Percentiles rank a stretch among this genome's conserved stretches.
Conservation (phyloP, 2,113 vertebrate species). For the Pycnonotus jocosus region DNA sequence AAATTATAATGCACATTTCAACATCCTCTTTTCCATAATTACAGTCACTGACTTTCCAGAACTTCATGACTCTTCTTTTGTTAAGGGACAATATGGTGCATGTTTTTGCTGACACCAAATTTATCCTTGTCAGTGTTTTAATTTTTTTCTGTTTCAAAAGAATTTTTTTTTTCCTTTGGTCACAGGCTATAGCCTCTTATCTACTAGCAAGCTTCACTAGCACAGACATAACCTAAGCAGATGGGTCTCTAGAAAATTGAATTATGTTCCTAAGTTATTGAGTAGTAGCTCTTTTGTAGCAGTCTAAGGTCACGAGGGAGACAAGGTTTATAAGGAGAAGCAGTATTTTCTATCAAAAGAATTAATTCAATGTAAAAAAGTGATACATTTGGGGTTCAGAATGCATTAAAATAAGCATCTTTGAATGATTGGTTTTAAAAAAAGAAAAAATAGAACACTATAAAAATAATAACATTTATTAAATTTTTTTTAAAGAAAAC, state of each 20-base stretch:
- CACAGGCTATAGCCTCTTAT: neutral
- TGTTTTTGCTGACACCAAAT: neutral
- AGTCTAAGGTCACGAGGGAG: neutral
- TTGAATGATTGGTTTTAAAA: neutral
- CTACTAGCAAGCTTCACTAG: neutral
- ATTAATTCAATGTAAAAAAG: neutral
- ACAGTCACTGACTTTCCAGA: neutral
- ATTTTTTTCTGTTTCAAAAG: neutral
- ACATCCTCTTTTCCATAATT: neutral
- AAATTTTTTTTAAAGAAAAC: neutral
- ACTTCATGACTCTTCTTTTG: neutral
- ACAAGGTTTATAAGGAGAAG: neutral
- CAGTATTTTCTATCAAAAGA: neutral
- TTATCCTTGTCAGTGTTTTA: neutral
- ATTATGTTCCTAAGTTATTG: neutral
- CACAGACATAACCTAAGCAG: neutral
- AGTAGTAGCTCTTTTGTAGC: neutral
- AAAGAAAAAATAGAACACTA: neutral
- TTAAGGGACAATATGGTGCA: neutral
- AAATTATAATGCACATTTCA: neutral
- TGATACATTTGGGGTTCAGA: neutral
- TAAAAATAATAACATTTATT: neutral
- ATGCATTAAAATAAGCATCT: neutral
- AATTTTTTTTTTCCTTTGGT: neutral
- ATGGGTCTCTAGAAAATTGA: neutral